Conservation (phyloP, 2,797 vertebrate species). For the Premnoplex brunnescens region DNA sequence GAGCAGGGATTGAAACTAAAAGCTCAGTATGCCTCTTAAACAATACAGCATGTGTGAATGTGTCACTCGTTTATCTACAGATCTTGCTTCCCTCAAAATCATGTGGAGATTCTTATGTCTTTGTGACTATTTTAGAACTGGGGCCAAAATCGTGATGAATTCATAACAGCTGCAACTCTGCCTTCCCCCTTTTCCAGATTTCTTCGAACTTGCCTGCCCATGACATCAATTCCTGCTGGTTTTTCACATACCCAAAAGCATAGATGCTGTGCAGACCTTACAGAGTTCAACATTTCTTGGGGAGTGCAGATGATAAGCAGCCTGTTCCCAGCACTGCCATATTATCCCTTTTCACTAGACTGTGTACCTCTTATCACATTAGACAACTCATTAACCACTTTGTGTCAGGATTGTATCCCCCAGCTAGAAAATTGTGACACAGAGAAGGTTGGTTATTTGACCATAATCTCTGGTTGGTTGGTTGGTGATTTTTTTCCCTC, state of each 20-base stretch:
- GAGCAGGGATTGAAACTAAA: background rate
- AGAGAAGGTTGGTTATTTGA: background rate
- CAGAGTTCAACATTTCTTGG: background rate
- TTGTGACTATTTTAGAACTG: constrained; percentile 35
- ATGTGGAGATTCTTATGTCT: constrained; percentile 35
- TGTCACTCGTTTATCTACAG: background rate
- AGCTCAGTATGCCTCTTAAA: constrained; percentile 6
- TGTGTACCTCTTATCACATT: background rate
- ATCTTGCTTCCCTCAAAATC: constrained; percentile 34
- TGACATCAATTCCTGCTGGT: background rate
- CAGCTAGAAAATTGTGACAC: background rate
- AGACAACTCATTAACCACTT: background rate
- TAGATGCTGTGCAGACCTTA: background rate
- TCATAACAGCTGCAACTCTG: constrained; percentile 46
- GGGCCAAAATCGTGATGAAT: constrained; percentile 57
- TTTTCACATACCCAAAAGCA: background rate
- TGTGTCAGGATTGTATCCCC: background rate
- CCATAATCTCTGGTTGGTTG: background rate
- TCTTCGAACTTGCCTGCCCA: background rate
- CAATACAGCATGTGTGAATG: constrained; percentile 2
- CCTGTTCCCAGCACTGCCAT: background rate
- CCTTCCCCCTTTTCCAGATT: constrained; percentile 23
- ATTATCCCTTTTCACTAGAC: background rate
- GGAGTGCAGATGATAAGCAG: background rate
- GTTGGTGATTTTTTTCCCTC: background rate